These are phyloP conservation scores for Phrynocephalus forsythii DNA, from an alignment of 2,797 vertebrate genomes.

Conservation along the genomic window DNA sequence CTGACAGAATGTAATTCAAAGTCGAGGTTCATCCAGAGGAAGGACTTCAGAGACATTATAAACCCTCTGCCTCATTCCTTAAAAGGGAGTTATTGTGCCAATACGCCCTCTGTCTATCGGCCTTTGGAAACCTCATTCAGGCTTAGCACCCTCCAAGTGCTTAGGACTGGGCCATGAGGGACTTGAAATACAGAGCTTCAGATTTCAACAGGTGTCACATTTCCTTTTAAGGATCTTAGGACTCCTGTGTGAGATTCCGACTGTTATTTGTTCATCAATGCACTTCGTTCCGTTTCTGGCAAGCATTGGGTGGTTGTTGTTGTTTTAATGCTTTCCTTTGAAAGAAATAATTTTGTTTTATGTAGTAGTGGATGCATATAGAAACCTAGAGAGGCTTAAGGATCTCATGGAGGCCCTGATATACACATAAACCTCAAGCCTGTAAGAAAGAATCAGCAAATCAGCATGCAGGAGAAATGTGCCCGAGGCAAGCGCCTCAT, in stretches of 20 bases:
- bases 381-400: not conserved
- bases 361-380: not conserved
- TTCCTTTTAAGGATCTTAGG: not conserved
- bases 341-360: not conserved
- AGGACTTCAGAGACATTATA: not conserved
- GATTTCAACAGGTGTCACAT: not conserved
- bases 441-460: not conserved
- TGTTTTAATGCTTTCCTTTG: not conserved
- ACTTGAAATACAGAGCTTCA: not conserved
- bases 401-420: not conserved
- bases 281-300: not conserved
- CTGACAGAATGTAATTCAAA: not conserved
- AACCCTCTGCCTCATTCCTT: not conserved
- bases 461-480: not conserved
- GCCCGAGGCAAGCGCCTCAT: not conserved
- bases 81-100: not conserved
- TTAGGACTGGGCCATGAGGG: not conserved
- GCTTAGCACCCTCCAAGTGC: not conserved
- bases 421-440: not conserved
- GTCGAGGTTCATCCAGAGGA: not conserved
- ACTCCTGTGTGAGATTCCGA: not conserved
- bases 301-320: not conserved
- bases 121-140: not conserved
- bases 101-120: not conserved
- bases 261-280: not conserved